A percentile compares a stretch with the other conserved stretches of the same genome.
phyloP scores from a whole-genome alignment of 2,888 invertebrate species.

The Caenorhabditis sp. region DNA sequence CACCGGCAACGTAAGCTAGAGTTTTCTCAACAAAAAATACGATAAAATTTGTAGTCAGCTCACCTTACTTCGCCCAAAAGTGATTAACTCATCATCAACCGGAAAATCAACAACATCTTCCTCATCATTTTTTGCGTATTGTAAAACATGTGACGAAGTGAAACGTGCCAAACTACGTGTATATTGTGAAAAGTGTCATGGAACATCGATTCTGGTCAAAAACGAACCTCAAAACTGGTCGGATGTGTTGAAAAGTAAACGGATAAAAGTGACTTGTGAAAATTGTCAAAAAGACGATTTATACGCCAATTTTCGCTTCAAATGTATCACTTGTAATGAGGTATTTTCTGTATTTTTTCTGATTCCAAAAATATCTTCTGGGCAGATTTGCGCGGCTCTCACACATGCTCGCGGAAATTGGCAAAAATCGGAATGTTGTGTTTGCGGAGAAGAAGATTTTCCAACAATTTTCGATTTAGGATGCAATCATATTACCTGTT shows the following conservation, averaged over 20 bases:
- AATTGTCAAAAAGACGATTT: conserved; percentile 17
- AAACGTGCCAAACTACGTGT: conserved; percentile 53
- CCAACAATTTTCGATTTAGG: conserved; percentile 46
- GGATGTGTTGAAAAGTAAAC: conserved; percentile 51
- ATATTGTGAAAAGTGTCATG: conserved; percentile 47
- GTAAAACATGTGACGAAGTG: conserved; percentile 52
- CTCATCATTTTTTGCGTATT: conserved; percentile 39
- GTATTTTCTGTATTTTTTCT: too few species aligned
- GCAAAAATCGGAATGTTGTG: conserved; percentile 47
- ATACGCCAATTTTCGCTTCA: conserved; percentile 54
- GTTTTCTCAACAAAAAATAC: background rate
- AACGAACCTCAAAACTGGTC: conserved; percentile 52
- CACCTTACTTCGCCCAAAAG: conserved; percentile 13
- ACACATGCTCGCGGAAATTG: conserved; percentile 52
- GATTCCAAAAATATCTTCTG: too few species aligned
- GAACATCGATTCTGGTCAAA: conserved; percentile 46
- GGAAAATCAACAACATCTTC: background rate
- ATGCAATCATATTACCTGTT: conserved; percentile 53
- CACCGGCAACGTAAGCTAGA: conserved; percentile 45
- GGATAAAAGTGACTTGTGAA: conserved; percentile 47
- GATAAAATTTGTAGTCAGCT: conserved; percentile 16
- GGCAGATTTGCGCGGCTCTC: conserved; percentile 18
- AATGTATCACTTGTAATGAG: conserved; percentile 55
- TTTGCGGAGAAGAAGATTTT: conserved; percentile 48
- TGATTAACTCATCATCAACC: background rate